Conservation (phyloP, 2,113 vertebrate genomes). For the Trogon melanurus region DNA sequence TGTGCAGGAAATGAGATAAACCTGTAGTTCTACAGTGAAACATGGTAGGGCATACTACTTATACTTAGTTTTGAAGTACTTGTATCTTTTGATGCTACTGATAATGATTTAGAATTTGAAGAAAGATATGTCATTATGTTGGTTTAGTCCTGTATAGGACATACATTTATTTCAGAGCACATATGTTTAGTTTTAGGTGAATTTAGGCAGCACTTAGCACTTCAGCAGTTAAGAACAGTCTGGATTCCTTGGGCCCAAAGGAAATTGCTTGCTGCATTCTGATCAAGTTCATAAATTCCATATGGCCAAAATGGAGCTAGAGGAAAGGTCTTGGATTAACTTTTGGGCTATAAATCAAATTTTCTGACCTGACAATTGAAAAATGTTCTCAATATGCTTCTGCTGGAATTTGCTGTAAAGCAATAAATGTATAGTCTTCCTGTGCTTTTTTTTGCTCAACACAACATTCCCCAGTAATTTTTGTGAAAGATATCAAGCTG, state of each 20-base stretch:
- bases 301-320: background rate
- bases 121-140: background rate
- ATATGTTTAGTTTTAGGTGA: background rate
- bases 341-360: background rate
- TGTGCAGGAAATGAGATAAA: background rate
- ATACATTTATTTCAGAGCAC: background rate
- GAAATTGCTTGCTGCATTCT: background rate
- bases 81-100: background rate
- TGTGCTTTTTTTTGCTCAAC: background rate
- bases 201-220: background rate
- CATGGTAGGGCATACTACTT: background rate
- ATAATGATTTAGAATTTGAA: background rate
- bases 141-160: background rate
- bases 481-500: background rate
- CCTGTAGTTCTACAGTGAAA: background rate
- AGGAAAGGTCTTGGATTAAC: background rate
- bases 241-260: background rate
- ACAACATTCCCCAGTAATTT: background rate
- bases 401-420: background rate
- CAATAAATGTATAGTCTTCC: background rate
- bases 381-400: background rate
- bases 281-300: background rate
- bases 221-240: background rate
- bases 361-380: background rate
- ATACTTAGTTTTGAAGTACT: background rate